Evolutionary conservation across 1,140 invertebrate species (phyloP).

Genomic region (Babylonia areolata): DNA sequence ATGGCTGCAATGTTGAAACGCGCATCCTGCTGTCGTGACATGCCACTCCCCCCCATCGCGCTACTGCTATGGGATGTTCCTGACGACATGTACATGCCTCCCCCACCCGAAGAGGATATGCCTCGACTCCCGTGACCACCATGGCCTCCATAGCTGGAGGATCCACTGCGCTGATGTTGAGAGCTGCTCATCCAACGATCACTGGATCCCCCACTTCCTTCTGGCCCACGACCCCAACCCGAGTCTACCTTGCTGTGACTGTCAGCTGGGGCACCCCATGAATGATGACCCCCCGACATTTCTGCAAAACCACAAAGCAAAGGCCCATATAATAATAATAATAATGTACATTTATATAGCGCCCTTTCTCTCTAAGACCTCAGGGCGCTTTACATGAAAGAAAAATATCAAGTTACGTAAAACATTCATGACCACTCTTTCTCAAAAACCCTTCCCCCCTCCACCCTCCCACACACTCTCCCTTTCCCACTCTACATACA

Average conservation of each 20-base stretch:
- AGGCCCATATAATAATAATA: no score
- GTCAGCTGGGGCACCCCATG: conserved; percentile 37
- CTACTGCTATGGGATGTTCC: conserved; percentile 32
- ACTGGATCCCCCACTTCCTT: neutral
- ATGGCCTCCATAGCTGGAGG: conserved; percentile 7
- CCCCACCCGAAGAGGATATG: conserved; percentile 16
- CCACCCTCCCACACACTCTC: no score
- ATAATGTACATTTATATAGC: no score
- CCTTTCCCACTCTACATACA: no score
- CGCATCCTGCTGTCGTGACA: conserved; percentile 34
- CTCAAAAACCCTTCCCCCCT: no score
- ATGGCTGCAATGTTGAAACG: conserved; percentile 39
- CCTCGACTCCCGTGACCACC: neutral
- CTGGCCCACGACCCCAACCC: conserved; percentile 26
- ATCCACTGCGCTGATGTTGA: conserved; percentile 28
- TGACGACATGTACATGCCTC: conserved; percentile 37
- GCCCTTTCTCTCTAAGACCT: no score
- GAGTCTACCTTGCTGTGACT: conserved; percentile 38
- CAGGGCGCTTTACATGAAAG: no score
- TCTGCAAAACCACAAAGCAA: conserved; percentile 26
- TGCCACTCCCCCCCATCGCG: conserved; percentile 33
- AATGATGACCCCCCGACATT: neutral
- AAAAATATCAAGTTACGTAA: no score
- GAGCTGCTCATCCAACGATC: conserved; percentile 38
- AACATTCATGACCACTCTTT: no score